These are phyloP conservation scores for Temnothorax ravouxi DNA, from an alignment of 2,888 invertebrate genomes.

Conservation along the genomic window DNA sequence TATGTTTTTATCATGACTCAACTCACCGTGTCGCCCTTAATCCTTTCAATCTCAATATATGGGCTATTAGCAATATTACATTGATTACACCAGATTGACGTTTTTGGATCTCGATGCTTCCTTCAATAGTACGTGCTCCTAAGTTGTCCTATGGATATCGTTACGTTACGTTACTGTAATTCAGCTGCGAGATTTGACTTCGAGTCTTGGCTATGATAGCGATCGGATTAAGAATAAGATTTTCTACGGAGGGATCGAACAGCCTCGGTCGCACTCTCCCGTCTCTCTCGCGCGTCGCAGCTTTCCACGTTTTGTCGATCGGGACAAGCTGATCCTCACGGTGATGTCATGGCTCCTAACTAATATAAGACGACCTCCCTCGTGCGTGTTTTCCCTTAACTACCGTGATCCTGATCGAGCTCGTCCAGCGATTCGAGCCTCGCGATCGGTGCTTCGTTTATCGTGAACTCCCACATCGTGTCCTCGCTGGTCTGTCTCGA, in stretches of 20 bases:
- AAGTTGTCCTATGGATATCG: background rate
- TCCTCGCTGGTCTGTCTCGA: constrained; percentile 84
- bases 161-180: background rate
- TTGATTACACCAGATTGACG: background rate
- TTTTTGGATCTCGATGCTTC: background rate
- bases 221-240: constrained; percentile 5
- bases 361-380: background rate
- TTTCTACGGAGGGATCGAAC: constrained; percentile 10
- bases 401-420: constrained; percentile 88
- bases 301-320: background rate
- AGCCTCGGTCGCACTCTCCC: background rate
- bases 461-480: constrained; percentile 84
- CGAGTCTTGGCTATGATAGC: background rate
- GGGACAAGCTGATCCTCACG: constrained; percentile 10
- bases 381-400: constrained; percentile 71
- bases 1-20: background rate
- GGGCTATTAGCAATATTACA: background rate
- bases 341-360: background rate
- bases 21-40: background rate
- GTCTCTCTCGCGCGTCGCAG: background rate
- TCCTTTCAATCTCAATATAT: background rate
- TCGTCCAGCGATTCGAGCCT: constrained; percentile 90
- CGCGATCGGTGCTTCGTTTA: constrained; percentile 88
- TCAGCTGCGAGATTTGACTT: background rate
- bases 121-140: constrained; percentile 23